Evolutionary conservation across 2,797 vertebrate species (phyloP).

Genomic region (Scolopax rusticola): DNA sequence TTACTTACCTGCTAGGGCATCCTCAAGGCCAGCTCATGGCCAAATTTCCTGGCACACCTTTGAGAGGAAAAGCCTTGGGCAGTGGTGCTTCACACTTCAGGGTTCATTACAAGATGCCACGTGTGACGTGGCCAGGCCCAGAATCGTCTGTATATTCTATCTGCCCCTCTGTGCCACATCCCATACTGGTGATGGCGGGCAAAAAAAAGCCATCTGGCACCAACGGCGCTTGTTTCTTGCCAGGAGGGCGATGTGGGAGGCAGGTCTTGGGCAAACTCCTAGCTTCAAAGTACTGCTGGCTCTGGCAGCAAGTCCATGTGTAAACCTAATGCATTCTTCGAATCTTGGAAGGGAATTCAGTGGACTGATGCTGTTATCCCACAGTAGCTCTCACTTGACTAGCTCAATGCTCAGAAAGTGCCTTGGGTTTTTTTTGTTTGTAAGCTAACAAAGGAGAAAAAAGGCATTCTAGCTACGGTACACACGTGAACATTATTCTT

Average conservation of each 20-base stretch:
- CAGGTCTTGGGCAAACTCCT: not conserved
- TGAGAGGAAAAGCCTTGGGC: not conserved
- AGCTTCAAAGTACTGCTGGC: not conserved
- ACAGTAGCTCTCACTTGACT: not conserved
- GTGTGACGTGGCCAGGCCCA: not conserved
- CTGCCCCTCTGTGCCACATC: not conserved
- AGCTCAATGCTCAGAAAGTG: not conserved
- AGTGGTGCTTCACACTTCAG: not conserved
- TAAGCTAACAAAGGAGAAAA: not conserved
- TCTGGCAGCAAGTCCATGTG: not conserved
- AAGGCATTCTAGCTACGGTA: not conserved
- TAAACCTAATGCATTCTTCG: not conserved
- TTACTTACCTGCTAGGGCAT: slow-evolving; percentile 32
- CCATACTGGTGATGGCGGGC: not conserved
- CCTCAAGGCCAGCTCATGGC: slow-evolving; percentile 28
- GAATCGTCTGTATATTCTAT: not conserved
- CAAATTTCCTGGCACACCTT: not conserved
- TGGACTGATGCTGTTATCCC: not conserved
- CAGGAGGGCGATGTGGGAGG: not conserved
- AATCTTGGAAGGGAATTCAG: not conserved
- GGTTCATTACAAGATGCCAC: not conserved
- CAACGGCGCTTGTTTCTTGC: not conserved
- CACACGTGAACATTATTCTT: not conserved
- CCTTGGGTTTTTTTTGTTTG: not conserved
- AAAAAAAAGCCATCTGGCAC: not conserved